Evolutionary conservation across 92 coral and sea anemone genomes (phyloP).

Genomic region (Parazoanthus darwini): DNA sequence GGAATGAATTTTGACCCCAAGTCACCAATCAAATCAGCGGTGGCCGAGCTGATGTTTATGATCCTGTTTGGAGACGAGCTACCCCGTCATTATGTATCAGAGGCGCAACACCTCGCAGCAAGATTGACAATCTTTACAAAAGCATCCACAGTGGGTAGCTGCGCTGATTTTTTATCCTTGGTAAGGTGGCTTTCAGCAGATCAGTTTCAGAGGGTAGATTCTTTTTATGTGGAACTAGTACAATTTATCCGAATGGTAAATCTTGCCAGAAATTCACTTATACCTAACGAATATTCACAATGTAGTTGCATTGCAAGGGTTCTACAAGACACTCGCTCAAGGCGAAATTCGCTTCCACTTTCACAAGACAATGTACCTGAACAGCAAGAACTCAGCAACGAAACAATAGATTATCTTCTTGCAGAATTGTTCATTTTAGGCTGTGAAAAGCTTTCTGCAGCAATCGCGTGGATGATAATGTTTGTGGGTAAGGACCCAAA

Average conservation of each 20-base stretch:
- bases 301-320: constrained; percentile 16
- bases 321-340: constrained; percentile 27
- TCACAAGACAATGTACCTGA: constrained; percentile 35
- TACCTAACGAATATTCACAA: not conserved
- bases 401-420: constrained; percentile 26
- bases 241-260: constrained; percentile 15
- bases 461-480: constrained; percentile 16
- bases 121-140: not conserved
- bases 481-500: not conserved
- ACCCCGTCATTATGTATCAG: constrained; percentile 10
- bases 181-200: constrained; percentile 1
- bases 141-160: constrained; percentile 24
- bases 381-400: constrained; percentile 16
- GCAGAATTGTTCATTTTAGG: constrained; percentile 27
- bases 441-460: constrained; percentile 14
- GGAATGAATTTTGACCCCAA: constrained; percentile 33
- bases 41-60: constrained; percentile 28
- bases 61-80: constrained; percentile 34
- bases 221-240: constrained; percentile 12
- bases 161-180: constrained; percentile 23
- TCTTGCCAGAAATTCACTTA: not conserved
- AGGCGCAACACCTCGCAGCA: constrained; percentile 33
- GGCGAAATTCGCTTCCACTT: constrained; percentile 42
- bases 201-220: constrained; percentile 10
- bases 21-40: constrained; percentile 25